Evolutionary conservation across 2,888 invertebrate genomes (phyloP).

Genomic region (Eudemis profundana): DNA sequence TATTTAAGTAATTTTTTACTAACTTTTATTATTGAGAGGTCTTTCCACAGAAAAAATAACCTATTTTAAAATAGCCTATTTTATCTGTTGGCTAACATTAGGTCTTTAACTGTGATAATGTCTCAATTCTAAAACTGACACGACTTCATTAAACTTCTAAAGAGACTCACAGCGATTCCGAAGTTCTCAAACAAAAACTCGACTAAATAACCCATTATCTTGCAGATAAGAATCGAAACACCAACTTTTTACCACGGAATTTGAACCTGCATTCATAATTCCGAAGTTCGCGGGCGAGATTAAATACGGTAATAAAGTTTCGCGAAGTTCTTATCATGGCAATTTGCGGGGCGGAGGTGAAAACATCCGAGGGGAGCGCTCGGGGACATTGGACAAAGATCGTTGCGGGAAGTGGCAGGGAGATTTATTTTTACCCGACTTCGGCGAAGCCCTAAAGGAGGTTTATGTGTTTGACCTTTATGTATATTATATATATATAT

Average conservation of each 20-base stretch:
- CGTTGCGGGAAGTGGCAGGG: conserved; percentile 7
- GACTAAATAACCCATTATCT: conserved; percentile 38
- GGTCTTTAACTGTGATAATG: too few species aligned
- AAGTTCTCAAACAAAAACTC: conserved; percentile 10
- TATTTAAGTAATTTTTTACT: too few species aligned
- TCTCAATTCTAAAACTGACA: too few species aligned
- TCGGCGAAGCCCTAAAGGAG: too few species aligned
- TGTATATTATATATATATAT: too few species aligned
- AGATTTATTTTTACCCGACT: background rate
- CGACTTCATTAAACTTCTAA: background rate
- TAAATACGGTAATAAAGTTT: conserved; percentile 63
- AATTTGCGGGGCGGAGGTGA: conserved; percentile 60
- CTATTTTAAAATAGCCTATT: too few species aligned
- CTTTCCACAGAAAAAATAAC: too few species aligned
- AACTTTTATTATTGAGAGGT: too few species aligned
- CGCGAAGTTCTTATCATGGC: conserved; percentile 62
- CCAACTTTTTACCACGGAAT: conserved; percentile 25
- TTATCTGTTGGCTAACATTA: too few species aligned
- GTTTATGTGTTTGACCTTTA: too few species aligned
- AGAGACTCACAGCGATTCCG: background rate
- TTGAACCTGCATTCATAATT: conserved; percentile 47
- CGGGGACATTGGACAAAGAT: conserved; percentile 26
- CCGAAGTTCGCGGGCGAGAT: conserved; percentile 50
- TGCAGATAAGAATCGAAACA: conserved; percentile 31
- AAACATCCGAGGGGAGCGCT: conserved; percentile 54